These are phyloP conservation scores for Cryptoprocta ferox DNA, from an alignment of 2,797 vertebrate genomes.

Conservation along the genomic window DNA sequence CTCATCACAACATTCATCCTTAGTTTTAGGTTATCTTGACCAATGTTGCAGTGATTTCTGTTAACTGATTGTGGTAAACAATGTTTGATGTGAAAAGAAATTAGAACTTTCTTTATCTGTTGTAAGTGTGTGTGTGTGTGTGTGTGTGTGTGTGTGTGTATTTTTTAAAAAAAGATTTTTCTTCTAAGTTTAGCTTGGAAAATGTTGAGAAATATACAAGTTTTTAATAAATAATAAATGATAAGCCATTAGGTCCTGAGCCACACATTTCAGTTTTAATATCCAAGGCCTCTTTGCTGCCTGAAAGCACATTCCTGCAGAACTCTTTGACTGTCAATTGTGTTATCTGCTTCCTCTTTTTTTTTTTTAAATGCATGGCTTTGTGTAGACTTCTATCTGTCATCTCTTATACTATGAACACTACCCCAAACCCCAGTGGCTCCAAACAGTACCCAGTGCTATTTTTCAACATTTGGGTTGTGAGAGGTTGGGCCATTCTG, in stretches of 20 bases:
- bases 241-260: background rate
- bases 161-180: background rate
- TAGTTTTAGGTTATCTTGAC: slow-evolving; percentile 58
- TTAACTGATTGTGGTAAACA: slow-evolving; percentile 54
- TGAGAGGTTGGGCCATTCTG: background rate
- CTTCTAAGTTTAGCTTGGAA: background rate
- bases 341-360: background rate
- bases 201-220: background rate
- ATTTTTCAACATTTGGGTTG: background rate
- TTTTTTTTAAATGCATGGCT: background rate
- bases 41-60: slow-evolving; percentile 59
- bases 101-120: slow-evolving; percentile 51
- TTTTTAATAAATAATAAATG: slow-evolving; percentile 26
- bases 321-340: background rate
- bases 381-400: background rate
- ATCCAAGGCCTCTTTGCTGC: background rate
- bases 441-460: background rate
- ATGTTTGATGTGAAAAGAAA: slow-evolving; percentile 62
- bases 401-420: background rate
- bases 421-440: background rate
- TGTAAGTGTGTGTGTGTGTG: background rate
- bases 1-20: slow-evolving; percentile 30
- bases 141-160: too few species aligned
- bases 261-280: background rate
- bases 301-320: background rate